Base-by-base conservation (phyloP, 2,113 vertebrate genomes). In the Narcine bancroftii region DNA sequence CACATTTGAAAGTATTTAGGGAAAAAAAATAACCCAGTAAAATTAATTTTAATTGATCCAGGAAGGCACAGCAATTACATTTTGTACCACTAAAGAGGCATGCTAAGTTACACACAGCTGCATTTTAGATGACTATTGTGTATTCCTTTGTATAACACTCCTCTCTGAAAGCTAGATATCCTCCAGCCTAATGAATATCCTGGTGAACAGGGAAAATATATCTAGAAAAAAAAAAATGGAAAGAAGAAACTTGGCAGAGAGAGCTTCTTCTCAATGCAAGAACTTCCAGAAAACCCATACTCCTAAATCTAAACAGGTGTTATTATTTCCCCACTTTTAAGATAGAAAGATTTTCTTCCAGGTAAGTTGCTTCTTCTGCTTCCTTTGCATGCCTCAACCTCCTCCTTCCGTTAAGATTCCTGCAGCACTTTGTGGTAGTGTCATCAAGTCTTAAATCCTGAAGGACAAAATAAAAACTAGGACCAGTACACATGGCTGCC, bases 1-100 rank as follows among this genome's bases (percentile, higher is more conserved):
- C 29, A 56, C 33, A 85, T 6, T 60, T 56, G 33, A 17, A 6
- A n/a, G 33, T 85, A 60, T 6, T 29, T 29, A 66, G 4, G 81
- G 4, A n/a, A 56, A n/a, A 56, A n/a, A 85, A 56, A 85, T 47
- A 81, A 21, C 7, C 77, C 77, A 50, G 42, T 53, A 33, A 39
- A 77, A 77, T 60, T n/a, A 85, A 33, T 50, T 6, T 60, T 85
- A 85, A n/a, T 85, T 85, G 81, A 85, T 56, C 50, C 81, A 60
- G 53, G 33, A 83, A 85, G 81, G 33, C 45, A 60, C 50, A 36
- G 50, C 50, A 85, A 85, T 6, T 36, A 56, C 29, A 85, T 33
- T 85, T 85, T 60, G 50, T 56, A 33, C 33, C 29, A 85, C 29
- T 19, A 56, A 85, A 85, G 33, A 15, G 72, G 39, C 15, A 39